Base-by-base conservation (phyloP, 2,888 invertebrate genomes). In the Sipunculus nudus region DNA sequence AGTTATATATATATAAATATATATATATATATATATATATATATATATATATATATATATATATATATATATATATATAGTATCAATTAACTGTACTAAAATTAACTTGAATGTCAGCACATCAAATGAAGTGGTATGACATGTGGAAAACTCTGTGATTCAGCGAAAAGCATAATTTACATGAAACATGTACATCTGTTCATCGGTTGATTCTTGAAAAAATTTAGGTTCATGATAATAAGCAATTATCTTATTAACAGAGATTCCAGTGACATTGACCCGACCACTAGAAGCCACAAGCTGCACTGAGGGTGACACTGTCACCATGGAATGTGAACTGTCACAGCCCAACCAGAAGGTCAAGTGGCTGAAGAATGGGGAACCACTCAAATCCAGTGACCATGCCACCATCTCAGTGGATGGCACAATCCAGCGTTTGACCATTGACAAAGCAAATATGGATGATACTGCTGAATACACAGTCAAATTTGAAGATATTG, bases 281-380 rank as follows among this genome's bases (percentile, higher is more conserved):
- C 66, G 74, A 35, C 77, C 78, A 4, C 72, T 79, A 25, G 64
- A 64, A 57, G 77, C 76, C 49, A 72, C 71, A 52, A 74, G 71
- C 3, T 71, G 73, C 53, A 68, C 62, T 32, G 78, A 79, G 48
- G 77, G 77, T 26, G 71, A 79, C 47, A 76, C 72, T 31, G 77
- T 78, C 50, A 75, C 70, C n/a, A 75, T 80, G 62, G 64, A 63
- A 5, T 79, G 78, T 55, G 75, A 78, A 47, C 70, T 77, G 28
- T 69, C 75, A 0, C 75, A 79, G 28, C 74, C 75, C 1, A 59
- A 71, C 39, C 65, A 67, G 19, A 73, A 73, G 16, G 77, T 76
- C 47, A 72, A 68, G 21, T 81, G 80, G 80, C 70, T 76, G 53
- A 78, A 77, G 65, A 74, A 78, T 57, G 79, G 77, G 6, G 58